Evolutionary conservation across 1,140 invertebrate genomes (phyloP).

Genomic region (Ditylenchus dipsaci): DNA sequence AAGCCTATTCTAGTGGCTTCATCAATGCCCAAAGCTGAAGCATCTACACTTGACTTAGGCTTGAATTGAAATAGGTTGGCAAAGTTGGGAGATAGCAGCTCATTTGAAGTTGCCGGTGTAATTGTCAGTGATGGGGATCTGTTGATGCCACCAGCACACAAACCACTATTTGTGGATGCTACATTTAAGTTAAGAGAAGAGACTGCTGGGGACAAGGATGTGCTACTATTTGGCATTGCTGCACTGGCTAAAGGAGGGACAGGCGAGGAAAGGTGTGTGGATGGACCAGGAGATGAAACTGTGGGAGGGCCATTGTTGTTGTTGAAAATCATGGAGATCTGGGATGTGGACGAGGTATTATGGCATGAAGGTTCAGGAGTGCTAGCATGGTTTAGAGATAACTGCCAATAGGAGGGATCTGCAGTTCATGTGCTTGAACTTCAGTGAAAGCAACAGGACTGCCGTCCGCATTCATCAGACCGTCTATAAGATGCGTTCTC

Average conservation of each 20-base stretch:
- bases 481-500: conserved; percentile 31
- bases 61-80: not conserved
- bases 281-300: not conserved
- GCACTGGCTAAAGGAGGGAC: not conserved
- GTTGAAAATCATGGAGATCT: not conserved
- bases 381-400: not conserved
- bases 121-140: not conserved
- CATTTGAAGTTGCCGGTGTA: not conserved
- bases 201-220: not conserved
- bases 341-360: not conserved
- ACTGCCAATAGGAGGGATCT: not conserved
- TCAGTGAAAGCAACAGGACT: conserved; percentile 11
- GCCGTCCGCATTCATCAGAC: conserved; percentile 18
- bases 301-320: not conserved
- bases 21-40: not conserved
- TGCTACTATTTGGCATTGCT: not conserved
- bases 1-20: not conserved
- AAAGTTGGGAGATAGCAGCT: not conserved
- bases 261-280: not conserved
- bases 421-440: not conserved
- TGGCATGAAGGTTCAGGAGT: not conserved
- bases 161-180: too few species aligned
- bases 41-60: not conserved
- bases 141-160: too few species aligned
- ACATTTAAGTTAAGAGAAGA: not conserved